Evolutionary conservation across 2,113 vertebrate species (phyloP).

Genomic region (Micronycteris hirsuta): DNA sequence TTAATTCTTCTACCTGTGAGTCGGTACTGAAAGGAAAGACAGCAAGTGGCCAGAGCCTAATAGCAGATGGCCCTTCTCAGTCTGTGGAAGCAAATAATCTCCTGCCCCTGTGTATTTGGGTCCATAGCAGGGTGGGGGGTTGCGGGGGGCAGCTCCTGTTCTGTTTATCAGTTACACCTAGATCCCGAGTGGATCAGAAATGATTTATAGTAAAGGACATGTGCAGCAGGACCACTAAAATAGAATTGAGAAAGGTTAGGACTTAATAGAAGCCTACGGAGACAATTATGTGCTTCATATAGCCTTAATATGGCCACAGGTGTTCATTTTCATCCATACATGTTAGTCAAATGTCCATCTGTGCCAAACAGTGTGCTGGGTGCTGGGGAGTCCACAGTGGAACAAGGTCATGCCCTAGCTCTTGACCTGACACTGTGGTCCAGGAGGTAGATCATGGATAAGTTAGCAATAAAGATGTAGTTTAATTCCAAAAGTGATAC

Average conservation of each 20-base stretch:
- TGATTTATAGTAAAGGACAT: background rate
- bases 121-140: background rate
- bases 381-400: accelerated
- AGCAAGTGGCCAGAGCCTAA: background rate
- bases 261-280: background rate
- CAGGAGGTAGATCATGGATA: background rate
- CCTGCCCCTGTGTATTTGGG: background rate
- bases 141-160: background rate
- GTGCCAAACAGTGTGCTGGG: background rate
- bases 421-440: background rate
- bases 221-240: accelerated
- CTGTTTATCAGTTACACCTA: background rate
- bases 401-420: background rate
- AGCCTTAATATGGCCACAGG: accelerated
- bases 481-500: background rate
- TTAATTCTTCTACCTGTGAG: background rate
- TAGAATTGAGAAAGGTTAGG: background rate
- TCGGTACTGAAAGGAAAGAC: background rate
- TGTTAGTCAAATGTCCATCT: accelerated
- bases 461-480: background rate
- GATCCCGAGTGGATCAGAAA: background rate
- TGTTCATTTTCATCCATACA: accelerated
- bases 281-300: accelerated
- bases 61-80: background rate
- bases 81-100: background rate